phyloP scores from a whole-genome alignment of 2,888 invertebrate species.

The Pandemis corylana region DNA sequence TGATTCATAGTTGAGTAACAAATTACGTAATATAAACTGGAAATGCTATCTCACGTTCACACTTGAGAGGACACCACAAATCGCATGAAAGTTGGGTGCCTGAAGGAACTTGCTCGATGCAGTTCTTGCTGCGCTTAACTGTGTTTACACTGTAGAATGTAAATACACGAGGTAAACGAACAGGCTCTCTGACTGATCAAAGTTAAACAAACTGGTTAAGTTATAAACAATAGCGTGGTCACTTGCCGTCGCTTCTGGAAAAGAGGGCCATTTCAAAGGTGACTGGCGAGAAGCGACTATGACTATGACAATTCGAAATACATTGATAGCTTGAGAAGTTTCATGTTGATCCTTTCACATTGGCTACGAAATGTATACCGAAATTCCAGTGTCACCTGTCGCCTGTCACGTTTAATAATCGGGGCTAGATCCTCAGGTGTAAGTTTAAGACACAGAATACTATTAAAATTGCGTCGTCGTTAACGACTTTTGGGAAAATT shows the following conservation, averaged over 20 bases:
- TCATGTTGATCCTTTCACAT: no score
- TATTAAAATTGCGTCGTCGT: no score
- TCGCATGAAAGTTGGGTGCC: conserved; percentile 40
- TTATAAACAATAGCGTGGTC: no score
- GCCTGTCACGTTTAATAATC: no score
- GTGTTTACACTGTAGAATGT: not conserved
- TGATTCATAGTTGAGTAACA: conserved; percentile 6
- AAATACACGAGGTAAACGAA: not conserved
- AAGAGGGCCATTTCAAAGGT: not conserved
- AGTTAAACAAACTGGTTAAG: not conserved
- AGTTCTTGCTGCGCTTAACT: conserved; percentile 14
- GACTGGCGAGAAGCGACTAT: no score
- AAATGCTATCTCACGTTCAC: conserved; percentile 25
- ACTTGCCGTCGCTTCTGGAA: not conserved
- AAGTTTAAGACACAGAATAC: no score
- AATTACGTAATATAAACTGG: conserved; percentile 7
- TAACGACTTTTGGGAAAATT: no score
- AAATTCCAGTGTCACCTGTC: no score
- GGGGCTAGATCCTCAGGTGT: no score
- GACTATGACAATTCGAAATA: no score
- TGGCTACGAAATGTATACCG: no score
- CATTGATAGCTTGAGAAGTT: no score
- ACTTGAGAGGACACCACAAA: conserved; percentile 43
- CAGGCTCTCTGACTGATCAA: not conserved
- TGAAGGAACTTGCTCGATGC: conserved; percentile 3